Evolutionary conservation across 2,888 invertebrate species (phyloP), one percentile per base, ranked within the genome.

Genomic region (Caenorhabditis panamensis): DNA sequence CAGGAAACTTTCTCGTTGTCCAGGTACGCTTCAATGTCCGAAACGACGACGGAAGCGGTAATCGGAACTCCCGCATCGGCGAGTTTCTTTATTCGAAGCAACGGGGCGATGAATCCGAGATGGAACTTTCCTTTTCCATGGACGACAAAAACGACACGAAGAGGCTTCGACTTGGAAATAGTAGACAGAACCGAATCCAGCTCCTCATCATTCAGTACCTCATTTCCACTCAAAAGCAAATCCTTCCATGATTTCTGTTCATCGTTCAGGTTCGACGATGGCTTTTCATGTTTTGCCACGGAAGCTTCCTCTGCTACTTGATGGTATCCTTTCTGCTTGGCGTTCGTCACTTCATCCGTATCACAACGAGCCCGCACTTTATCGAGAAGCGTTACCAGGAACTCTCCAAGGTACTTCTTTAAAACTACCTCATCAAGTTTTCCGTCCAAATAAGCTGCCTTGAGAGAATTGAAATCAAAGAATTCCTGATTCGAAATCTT

Each of bases 21-120:
- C 54, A 90, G 77, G 77, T 87, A 90, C 1, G 87, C 89, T 73
- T 87, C 90, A 54, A 90, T 79, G 66, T 86, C 88, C 18, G 90
- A 90, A 18, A 90, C 68, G 3, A 90, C 71, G 24, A 90, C 56
- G 2, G 79, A 81, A 18, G 68, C 80, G 24, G 56, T 58, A 9
- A 86, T 31, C 36, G 79, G 75, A 8, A 86, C 22, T 13, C 85
- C 85, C 1, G 75, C 44, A 16, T 67, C 67, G 9, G 53, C 11
- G 11, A 82, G 56, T 28, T 63, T 18, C 75, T 83, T 83, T 36
- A 86, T 77, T 47, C 79, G 77, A 13, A 87, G 67, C 0, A 87
- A 51, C 1, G 82, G 83, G 11, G 78, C 73, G 16, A 87, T 24
- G 68, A 82, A 82, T 56, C 87, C 87, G 6, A 87, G 81, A 64